Evolutionary conservation across 2,888 invertebrate genomes (phyloP), one percentile per base, ranked within the genome.

Genomic region (Microplitis deprimator): DNA sequence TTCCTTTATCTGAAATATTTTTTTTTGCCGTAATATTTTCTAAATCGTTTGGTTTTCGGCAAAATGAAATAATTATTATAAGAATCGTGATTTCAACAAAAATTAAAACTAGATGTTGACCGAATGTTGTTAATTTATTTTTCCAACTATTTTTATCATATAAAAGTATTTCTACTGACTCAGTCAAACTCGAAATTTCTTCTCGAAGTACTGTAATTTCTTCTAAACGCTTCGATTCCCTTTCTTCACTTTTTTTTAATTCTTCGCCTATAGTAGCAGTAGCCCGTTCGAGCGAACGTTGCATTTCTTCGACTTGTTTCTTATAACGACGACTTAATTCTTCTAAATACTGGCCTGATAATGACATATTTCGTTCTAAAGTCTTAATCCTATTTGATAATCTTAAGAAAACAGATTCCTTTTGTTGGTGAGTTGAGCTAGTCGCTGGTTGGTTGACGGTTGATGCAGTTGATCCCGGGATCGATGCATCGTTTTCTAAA

Each of bases 251-350:
- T 82, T 92, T 93, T 69, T 92, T 91, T 72, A 93, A 92, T 85
- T 96, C 95, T 81, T 95, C 95, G 77, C 92, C 92, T 91, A 95
- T 92, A 70, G 94, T 93, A 38, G 92, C 91, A 50, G 96, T 92
- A 0, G 96, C 95, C 84, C 95, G 95, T 83, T 96, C 95, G 83
- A 97, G 92, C 4, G 95, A 93, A 83, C 93, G 93, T 89, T 97
- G 97, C 93, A 98, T 95, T 86, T 98, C 98, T 90, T 98, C 98
- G 71, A 98, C 97, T 91, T 98, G 98, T 84, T 96, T 97, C 88
- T 97, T 97, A 91, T 98, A 99, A 16, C 98, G 93, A 76, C 96
- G 94, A 90, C 98, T 98, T 82, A 99, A 91, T 89, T 99, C 98
- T 89, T 98, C 98, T 82, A 99, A 91, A 90, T 99, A 99, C 90